Base-by-base conservation (phyloP, 1,140 invertebrate genomes). In the fruit fly (Drosophila melanogaster) region DNA sequence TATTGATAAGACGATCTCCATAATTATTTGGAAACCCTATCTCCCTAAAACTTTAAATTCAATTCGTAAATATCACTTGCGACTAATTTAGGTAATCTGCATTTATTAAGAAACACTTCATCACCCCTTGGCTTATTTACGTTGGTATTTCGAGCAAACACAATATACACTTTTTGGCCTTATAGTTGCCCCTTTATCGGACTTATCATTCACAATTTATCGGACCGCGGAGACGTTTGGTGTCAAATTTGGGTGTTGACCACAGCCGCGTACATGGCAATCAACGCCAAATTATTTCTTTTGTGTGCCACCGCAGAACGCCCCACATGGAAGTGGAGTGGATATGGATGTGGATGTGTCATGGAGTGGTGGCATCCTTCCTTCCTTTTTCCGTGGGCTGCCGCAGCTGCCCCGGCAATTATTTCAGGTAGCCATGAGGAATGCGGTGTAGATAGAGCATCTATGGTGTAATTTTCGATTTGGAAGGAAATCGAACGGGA, bases 231-330 rank as follows among this genome's bases (percentile, higher is more conserved):
- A 70, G 43, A 65, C 53, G 72, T 71, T 79, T 85, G 83, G 83
- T 87, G 83, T 87, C 84, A 87, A 83, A 73, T 87, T 87, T 72
- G 79, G 83, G 83, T 89, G 83, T 87, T 89, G 83, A 87, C 83
- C 83, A 87, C 75, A 87, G 69, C 51, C 83, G 84, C 80, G 84
- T 87, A 87, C 84, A 89, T 87, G 84, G 72, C 51, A 87, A 87
- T 87, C 79, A 89, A 87, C 84, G 84, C 84, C 84, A 87, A 87
- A 87, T 87, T 87, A 89, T 89, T 73, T 77, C 60, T 54, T 76
- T 81, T 80, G 44, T 77, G 43, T 76, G 65, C 74, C 58, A 70
- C 72, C 72, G 72, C 72, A 70, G 41, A 46, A 74, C 59, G 70
- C 72, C 71, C 72, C 58, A 74, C 35, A 11, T 46, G 30, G 35